Evolutionary conservation across 2,113 vertebrate genomes (phyloP).

Genomic region (Microcebus ravelobensis): DNA sequence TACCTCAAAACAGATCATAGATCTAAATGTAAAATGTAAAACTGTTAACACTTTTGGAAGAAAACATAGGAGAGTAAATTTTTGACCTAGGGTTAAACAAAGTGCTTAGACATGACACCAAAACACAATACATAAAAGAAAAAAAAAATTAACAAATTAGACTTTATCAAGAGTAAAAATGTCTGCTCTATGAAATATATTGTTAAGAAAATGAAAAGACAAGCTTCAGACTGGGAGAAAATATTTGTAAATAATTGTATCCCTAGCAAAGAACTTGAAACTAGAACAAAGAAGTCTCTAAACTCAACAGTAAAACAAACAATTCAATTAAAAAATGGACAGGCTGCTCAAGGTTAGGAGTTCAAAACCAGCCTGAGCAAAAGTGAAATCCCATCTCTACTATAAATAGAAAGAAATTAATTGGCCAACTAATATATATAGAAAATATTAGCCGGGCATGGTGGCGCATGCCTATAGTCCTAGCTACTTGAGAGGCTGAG

Average conservation of each 20-base stretch:
- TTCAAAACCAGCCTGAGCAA: too few species aligned
- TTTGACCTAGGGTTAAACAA: neutral
- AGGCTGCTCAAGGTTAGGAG: too few species aligned
- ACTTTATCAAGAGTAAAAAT: neutral
- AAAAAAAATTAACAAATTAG: neutral
- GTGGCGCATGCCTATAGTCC: too few species aligned
- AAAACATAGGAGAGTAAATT: neutral
- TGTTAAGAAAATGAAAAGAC: neutral
- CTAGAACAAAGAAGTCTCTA: neutral
- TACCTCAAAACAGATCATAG: neutral
- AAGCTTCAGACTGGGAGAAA: neutral
- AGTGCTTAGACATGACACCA: neutral
- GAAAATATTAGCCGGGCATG: too few species aligned
- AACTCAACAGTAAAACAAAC: neutral
- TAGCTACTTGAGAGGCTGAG: too few species aligned
- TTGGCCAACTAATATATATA: too few species aligned
- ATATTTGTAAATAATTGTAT: constrained; percentile 6
- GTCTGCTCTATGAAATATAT: neutral
- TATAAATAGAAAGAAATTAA: too few species aligned
- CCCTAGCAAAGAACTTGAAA: constrained; percentile 9
- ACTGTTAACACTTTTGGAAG: neutral
- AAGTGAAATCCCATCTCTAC: too few species aligned
- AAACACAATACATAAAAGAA: constrained; percentile 7
- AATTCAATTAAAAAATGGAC: neutral
- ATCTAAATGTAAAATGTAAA: neutral